These are phyloP conservation scores for Hololepta plana DNA, from an alignment of 2,888 invertebrate genomes.

Conservation along the genomic window DNA sequence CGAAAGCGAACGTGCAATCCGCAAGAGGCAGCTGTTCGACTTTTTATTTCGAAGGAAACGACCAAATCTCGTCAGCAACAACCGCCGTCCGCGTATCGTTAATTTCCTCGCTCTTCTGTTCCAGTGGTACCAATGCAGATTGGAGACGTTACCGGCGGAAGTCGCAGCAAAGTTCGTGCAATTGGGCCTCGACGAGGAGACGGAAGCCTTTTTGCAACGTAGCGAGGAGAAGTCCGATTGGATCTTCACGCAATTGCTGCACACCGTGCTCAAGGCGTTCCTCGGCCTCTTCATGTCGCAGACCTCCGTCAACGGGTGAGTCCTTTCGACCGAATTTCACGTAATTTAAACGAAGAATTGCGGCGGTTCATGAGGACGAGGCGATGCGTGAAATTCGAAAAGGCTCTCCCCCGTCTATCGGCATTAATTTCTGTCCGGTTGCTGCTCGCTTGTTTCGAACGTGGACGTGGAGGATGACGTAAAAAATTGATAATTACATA, in stretches of 20 bases:
- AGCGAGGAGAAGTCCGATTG: constrained; percentile 69
- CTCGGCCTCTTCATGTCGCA: constrained; percentile 82
- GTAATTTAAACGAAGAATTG: neutral
- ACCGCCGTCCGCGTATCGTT: no score
- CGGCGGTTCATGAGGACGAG: no score
- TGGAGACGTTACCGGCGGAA: constrained; percentile 32
- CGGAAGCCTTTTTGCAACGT: constrained; percentile 50
- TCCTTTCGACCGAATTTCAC: constrained; percentile 13
- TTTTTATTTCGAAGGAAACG: no score
- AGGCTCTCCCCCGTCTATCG: no score
- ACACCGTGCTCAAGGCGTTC: constrained; percentile 68
- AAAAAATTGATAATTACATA: no score
- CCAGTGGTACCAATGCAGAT: constrained; percentile 59
- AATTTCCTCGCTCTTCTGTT: constrained; percentile 14
- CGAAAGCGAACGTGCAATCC: no score
- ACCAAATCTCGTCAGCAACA: no score
- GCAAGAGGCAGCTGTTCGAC: no score
- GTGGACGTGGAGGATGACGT: no score
- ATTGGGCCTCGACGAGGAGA: constrained; percentile 51
- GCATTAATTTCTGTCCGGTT: no score
- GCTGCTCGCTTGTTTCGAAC: constrained; percentile 1
- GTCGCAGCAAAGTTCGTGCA: constrained; percentile 43
- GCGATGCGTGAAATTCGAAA: no score
- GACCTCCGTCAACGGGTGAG: constrained; percentile 90
- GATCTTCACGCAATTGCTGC: constrained; percentile 79